Percentiles rank a stretch among this genome's conserved stretches.
These are phyloP conservation scores for Saccostrea glomerata DNA, from an alignment of 1,140 invertebrate species.

Conservation along the genomic window DNA sequence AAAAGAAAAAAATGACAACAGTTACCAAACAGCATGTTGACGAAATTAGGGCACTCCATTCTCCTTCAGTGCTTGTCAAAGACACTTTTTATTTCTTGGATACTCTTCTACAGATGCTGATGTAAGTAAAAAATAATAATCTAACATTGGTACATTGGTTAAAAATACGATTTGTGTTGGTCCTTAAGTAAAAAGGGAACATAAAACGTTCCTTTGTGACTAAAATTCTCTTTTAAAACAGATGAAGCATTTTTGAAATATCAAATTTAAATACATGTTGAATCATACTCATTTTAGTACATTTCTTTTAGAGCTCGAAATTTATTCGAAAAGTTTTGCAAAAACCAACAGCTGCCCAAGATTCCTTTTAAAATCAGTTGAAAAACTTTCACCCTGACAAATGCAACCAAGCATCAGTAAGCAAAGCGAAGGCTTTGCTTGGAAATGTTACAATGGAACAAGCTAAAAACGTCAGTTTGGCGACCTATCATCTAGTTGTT, in stretches of 20 bases:
- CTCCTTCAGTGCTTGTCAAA: neutral
- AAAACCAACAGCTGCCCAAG: neutral
- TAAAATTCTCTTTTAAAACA: too few species aligned
- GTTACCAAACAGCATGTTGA: neutral
- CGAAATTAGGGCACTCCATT: neutral
- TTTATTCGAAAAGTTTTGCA: neutral
- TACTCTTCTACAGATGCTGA: neutral
- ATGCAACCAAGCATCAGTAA: neutral
- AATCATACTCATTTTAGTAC: too few species aligned
- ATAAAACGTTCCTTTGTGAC: too few species aligned
- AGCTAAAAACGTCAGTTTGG: neutral
- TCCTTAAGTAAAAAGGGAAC: too few species aligned
- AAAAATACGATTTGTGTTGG: too few species aligned
- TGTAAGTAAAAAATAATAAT: neutral
- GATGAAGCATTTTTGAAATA: too few species aligned
- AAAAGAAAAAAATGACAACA: neutral
- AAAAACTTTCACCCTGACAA: neutral
- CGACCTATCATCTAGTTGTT: neutral
- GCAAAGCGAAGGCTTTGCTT: neutral
- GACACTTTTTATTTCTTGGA: neutral
- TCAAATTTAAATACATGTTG: too few species aligned
- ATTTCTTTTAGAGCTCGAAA: neutral
- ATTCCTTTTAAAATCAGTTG: neutral
- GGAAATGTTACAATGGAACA: neutral
- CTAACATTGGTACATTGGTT: too few species aligned